Conservation (phyloP, 2,797 vertebrate genomes). For the Lagodon rhomboides region DNA sequence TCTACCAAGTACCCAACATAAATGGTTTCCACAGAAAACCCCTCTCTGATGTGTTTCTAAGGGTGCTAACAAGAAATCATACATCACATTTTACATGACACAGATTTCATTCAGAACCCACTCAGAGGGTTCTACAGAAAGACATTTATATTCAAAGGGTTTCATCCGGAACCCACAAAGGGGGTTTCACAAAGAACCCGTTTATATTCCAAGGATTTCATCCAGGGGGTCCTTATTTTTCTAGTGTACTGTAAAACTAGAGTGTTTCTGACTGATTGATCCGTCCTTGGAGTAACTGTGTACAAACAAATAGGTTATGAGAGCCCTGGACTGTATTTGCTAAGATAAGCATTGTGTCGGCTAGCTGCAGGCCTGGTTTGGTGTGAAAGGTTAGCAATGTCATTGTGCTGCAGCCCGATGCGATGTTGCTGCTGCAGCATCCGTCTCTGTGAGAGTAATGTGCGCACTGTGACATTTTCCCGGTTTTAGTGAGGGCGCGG, state of each 20-base stretch:
- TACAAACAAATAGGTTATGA: constrained; percentile 78
- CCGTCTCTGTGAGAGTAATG: constrained; percentile 72
- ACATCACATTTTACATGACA: too few species aligned
- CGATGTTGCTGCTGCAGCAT: constrained; percentile 62
- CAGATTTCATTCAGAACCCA: too few species aligned
- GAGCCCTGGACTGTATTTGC: constrained; percentile 70
- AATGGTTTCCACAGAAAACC: too few species aligned
- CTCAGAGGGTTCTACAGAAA: too few species aligned
- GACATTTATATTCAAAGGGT: too few species aligned
- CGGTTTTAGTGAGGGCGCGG: constrained; percentile 69
- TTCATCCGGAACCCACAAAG: too few species aligned
- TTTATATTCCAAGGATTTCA: too few species aligned
- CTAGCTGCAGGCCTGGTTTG: constrained; percentile 67
- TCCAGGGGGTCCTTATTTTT: too few species aligned
- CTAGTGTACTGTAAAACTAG: constrained; percentile 44
- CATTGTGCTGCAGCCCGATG: constrained; percentile 63
- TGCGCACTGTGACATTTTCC: constrained; percentile 77
- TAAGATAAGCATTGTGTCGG: constrained; percentile 77
- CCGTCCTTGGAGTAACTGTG: constrained; percentile 64
- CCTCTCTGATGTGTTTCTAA: too few species aligned
- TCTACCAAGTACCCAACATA: too few species aligned
- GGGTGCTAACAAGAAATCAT: too few species aligned
- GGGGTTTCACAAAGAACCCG: too few species aligned
- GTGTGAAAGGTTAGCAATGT: constrained; percentile 78
- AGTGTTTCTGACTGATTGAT: constrained; percentile 60